phyloP scores from a whole-genome alignment of 2,797 vertebrate species.

The Urosaurus nigricauda region DNA sequence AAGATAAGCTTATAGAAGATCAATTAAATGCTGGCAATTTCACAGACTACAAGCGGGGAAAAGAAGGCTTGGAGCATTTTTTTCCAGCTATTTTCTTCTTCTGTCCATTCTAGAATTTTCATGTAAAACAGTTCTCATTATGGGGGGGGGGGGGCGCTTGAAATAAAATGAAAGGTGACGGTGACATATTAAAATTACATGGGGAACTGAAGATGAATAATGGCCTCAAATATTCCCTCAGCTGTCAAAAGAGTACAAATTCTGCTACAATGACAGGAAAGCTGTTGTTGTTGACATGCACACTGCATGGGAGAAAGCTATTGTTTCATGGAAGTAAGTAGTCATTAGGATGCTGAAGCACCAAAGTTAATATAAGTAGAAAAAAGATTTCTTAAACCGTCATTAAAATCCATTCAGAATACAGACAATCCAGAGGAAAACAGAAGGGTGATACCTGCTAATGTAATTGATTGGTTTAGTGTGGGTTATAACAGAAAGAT shows the following conservation, averaged over 20 bases:
- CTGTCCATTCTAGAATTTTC: constrained; percentile 62
- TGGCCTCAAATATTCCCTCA: constrained; percentile 70
- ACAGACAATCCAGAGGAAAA: constrained; percentile 59
- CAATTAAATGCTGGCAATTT: constrained; percentile 77
- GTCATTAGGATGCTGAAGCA: constrained; percentile 80
- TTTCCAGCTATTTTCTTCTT: constrained; percentile 60
- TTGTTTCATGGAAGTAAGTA: constrained; percentile 80
- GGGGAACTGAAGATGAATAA: constrained; percentile 70
- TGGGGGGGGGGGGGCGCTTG: not conserved
- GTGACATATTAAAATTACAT: constrained; percentile 73
- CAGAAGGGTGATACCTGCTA: constrained; percentile 51
- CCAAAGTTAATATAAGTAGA: constrained; percentile 80
- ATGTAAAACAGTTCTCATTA: constrained; percentile 61
- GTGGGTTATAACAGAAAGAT: constrained; percentile 66
- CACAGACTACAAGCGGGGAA: constrained; percentile 72
- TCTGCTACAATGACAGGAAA: constrained; percentile 70
- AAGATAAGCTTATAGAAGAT: constrained; percentile 81
- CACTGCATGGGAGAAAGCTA: constrained; percentile 75
- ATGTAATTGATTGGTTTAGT: constrained; percentile 60
- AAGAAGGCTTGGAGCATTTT: constrained; percentile 69
- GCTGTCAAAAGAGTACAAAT: constrained; percentile 75
- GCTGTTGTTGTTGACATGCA: constrained; percentile 67
- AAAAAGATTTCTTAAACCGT: constrained; percentile 73
- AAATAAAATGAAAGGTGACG: constrained; percentile 71
- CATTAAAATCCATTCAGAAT: constrained; percentile 69